phyloP scores from a whole-genome alignment of 64 coral and sea anemone species.

The Montipora capricornis region DNA sequence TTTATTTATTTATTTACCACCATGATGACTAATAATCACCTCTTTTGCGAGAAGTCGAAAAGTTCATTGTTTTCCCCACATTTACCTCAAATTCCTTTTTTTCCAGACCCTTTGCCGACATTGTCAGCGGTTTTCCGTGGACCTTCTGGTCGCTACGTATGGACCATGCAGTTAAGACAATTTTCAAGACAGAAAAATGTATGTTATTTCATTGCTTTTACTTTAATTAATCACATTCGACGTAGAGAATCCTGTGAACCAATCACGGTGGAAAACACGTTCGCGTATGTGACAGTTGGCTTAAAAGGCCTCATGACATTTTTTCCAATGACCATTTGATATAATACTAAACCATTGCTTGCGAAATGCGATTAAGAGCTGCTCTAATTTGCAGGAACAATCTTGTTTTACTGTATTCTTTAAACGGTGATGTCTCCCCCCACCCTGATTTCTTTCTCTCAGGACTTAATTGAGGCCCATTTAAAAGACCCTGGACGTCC shows the following conservation, averaged over 20 bases:
- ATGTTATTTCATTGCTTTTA: not conserved
- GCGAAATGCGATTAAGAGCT: no score
- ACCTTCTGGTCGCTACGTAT: constrained; percentile 81
- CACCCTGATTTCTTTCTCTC: not conserved
- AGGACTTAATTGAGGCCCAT: constrained; percentile 69
- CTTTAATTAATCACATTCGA: not conserved
- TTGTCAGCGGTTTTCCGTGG: constrained; percentile 78
- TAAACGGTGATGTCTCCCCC: not conserved
- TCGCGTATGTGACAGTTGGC: no score
- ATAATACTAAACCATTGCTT: no score
- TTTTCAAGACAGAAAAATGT: constrained; percentile 91
- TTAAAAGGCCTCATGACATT: no score
- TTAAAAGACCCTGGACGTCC: constrained; percentile 67
- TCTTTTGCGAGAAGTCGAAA: no score
- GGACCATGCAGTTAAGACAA: constrained; percentile 94
- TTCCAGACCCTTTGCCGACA: constrained; percentile 71
- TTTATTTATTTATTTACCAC: no score
- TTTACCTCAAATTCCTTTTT: not conserved
- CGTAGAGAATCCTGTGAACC: no score
- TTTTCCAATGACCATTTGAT: no score
- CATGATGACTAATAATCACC: no score
- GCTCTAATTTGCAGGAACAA: no score
- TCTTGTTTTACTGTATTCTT: not conserved
- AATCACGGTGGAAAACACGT: no score
- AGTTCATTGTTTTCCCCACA: no score